A percentile compares a stretch with the other conserved stretches of the same genome.
These are phyloP conservation scores for Prosapia bicincta DNA, from an alignment of 2,888 invertebrate species.

Conservation along the genomic window DNA sequence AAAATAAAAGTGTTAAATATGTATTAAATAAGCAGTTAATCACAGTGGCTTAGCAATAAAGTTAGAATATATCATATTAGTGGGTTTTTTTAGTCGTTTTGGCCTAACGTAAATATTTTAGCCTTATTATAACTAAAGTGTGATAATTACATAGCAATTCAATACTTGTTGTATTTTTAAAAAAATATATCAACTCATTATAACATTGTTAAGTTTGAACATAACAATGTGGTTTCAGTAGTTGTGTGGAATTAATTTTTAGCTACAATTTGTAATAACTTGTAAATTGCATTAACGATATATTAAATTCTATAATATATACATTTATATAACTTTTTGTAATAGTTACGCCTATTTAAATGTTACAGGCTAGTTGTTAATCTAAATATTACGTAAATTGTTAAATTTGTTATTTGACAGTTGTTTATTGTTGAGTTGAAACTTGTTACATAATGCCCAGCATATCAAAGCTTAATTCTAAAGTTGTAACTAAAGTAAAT, in stretches of 20 bases:
- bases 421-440: not conserved
- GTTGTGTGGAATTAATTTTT: no score
- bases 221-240: no score
- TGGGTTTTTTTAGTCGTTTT: no score
- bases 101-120: not conserved
- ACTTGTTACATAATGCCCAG: not conserved
- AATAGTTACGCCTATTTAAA: not conserved
- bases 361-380: not conserved
- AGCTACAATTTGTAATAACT: no score
- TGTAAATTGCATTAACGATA: no score
- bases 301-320: not conserved
- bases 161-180: not conserved
- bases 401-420: not conserved
- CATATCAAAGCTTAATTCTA: not conserved
- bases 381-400: not conserved
- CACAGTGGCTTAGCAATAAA: not conserved
- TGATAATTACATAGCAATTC: not conserved
- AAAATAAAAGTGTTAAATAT: not conserved
- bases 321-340: not conserved
- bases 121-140: not conserved
- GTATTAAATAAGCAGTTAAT: no score
- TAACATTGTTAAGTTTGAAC: no score
- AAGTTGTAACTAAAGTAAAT: not conserved
- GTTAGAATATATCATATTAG: no score
- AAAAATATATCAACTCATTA: not conserved